Percentiles rank a stretch among this genome's conserved stretches.
phyloP scores from a whole-genome alignment of 1,140 invertebrate genomes.

The Medauroidea extradentata region DNA sequence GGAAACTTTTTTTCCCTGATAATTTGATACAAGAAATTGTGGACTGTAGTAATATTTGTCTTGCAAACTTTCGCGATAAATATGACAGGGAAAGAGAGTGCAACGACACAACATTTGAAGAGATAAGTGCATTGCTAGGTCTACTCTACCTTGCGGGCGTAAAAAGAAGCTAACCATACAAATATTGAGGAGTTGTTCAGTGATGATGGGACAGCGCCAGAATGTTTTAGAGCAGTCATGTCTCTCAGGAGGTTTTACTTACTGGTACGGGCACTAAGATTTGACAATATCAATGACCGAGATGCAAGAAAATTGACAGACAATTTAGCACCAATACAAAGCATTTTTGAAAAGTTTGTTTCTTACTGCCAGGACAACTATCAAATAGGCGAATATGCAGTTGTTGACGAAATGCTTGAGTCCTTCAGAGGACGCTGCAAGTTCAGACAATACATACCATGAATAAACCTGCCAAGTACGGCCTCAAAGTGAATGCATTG shows the following conservation, averaged over 20 bases:
- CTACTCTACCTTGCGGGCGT: no score
- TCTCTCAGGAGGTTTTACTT: constrained; percentile 35
- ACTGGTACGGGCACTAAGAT: constrained; percentile 31
- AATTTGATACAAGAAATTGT: no score
- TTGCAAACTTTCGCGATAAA: no score
- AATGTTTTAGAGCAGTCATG: constrained; percentile 13
- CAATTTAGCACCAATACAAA: constrained; percentile 33
- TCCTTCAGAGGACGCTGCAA: constrained; percentile 38
- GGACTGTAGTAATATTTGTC: no score
- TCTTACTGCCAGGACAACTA: constrained; percentile 29
- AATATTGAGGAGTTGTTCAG: no score
- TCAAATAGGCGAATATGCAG: constrained; percentile 29
- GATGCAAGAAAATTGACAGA: constrained; percentile 29
- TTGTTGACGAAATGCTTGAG: constrained; percentile 21
- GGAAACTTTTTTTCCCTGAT: no score
- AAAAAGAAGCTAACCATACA: no score
- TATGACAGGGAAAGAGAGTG: no score
- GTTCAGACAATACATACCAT: constrained; percentile 43
- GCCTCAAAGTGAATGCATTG: constrained; percentile 41
- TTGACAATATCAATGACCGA: constrained; percentile 31
- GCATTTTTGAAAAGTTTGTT: constrained; percentile 33
- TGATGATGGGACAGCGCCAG: no score
- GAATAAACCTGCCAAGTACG: constrained; percentile 46
- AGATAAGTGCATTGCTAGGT: no score
- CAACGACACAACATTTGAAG: no score